Percentiles rank a stretch among this genome's conserved stretches.
These are phyloP conservation scores for Agelastica alni DNA, from an alignment of 2,888 invertebrate genomes.

Conservation along the genomic window DNA sequence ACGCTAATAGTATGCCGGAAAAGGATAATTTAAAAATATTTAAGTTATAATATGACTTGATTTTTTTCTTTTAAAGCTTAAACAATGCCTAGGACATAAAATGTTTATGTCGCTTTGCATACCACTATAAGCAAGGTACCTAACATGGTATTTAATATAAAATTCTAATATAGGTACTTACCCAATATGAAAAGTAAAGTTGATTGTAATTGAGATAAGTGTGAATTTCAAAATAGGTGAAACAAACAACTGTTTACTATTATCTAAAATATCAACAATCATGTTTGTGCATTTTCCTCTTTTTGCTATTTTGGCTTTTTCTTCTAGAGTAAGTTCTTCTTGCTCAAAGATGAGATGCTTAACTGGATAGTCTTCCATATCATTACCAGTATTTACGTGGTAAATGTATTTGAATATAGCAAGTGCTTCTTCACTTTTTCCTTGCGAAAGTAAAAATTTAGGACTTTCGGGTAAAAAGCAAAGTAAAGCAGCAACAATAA, in stretches of 20 bases:
- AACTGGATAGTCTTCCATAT: constrained; percentile 76
- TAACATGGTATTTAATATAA: no score
- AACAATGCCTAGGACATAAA: no score
- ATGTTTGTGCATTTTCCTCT: constrained; percentile 74
- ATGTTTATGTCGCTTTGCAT: no score
- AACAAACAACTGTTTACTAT: constrained; percentile 80
- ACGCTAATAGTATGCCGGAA: no score
- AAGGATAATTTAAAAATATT: no score
- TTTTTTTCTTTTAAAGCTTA: no score
- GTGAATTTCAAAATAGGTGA: constrained; percentile 84
- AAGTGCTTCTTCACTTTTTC: constrained; percentile 78
- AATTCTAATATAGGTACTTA: constrained; percentile 58
- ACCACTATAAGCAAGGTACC: no score
- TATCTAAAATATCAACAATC: constrained; percentile 76
- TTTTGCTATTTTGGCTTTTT: constrained; percentile 57
- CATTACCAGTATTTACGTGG: constrained; percentile 77
- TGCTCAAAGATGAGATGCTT: constrained; percentile 66
- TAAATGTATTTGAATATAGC: constrained; percentile 82
- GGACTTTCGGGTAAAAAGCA: constrained; percentile 89
- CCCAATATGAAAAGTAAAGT: constrained; percentile 93
- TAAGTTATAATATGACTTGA: no score
- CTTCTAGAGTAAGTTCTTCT: constrained; percentile 45
- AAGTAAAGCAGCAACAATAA: constrained; percentile 81
- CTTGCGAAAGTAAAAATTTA: constrained; percentile 81
- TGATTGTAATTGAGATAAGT: constrained; percentile 82